Evolutionary conservation across 2,888 invertebrate species (phyloP).

Genomic region (Macrophya annulata): DNA sequence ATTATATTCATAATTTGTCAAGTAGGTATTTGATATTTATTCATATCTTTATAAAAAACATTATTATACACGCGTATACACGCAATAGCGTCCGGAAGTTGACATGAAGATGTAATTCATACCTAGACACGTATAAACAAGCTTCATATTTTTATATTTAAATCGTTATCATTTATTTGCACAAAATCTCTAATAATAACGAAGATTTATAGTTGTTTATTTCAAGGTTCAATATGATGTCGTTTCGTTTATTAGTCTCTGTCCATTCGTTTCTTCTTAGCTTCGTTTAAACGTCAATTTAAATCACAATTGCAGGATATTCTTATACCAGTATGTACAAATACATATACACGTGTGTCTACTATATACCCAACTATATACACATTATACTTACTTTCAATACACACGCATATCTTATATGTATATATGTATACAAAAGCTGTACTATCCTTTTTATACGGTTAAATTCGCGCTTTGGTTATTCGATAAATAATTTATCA

Average conservation of each 20-base stretch:
- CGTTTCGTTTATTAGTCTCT: constrained; percentile 14
- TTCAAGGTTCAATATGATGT: neutral
- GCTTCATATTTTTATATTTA: neutral
- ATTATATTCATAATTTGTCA: neutral
- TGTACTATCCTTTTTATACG: neutral
- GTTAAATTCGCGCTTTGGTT: constrained; percentile 5
- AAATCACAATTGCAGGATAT: constrained; percentile 33
- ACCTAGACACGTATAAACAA: constrained; percentile 5
- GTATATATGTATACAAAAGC: constrained; percentile 7
- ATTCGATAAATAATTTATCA: constrained; percentile 20
- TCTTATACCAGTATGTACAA: constrained; percentile 6
- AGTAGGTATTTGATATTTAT: neutral
- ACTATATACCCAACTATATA: neutral
- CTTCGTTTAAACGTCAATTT: constrained; percentile 29
- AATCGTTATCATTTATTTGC: neutral
- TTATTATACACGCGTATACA: too few species aligned
- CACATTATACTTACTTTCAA: neutral
- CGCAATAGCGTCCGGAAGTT: neutral
- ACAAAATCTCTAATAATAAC: neutral
- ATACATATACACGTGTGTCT: too few species aligned
- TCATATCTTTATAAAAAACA: too few species aligned
- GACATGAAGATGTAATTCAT: neutral
- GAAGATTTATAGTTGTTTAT: constrained; percentile 24
- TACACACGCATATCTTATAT: too few species aligned
- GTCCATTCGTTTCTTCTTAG: neutral